These are phyloP conservation scores for Cyprinodon brontotheroides DNA, from an alignment of 2,113 vertebrate genomes.

Conservation along the genomic window DNA sequence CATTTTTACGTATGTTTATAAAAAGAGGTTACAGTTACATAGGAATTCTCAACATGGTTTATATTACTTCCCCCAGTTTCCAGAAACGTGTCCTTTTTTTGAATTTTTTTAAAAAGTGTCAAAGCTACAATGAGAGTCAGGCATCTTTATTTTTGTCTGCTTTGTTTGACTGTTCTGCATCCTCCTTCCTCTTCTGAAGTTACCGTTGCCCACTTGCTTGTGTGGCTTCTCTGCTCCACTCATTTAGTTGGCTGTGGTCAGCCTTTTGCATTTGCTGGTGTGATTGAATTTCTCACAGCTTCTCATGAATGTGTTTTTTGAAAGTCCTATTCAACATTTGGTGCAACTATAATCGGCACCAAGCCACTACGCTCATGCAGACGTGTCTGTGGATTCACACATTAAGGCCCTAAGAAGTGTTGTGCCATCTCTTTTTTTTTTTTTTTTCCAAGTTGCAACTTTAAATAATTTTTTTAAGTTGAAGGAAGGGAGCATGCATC, in stretches of 20 bases:
- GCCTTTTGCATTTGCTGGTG: conserved; percentile 71
- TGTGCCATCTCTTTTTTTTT: conserved; percentile 57
- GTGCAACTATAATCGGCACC: conserved; percentile 77
- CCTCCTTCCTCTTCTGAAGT: conserved; percentile 51
- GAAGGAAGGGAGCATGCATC: conserved; percentile 20
- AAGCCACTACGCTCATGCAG: conserved; percentile 73
- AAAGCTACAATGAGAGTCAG: conserved; percentile 28
- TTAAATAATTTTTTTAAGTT: conserved; percentile 38
- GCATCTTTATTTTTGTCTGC: conserved; percentile 45
- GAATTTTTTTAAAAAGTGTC: conserved; percentile 30
- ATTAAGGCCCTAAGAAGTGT: conserved; percentile 70
- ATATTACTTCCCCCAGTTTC: conserved; percentile 23
- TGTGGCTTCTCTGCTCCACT: conserved; percentile 60
- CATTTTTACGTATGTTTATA: not conserved
- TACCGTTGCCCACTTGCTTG: conserved; percentile 43
- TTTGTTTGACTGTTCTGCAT: conserved; percentile 33
- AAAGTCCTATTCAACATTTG: conserved; percentile 79
- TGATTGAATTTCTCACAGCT: conserved; percentile 78
- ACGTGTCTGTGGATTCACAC: conserved; percentile 74
- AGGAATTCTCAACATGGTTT: conserved; percentile 23
- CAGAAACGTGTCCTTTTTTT: conserved; percentile 20
- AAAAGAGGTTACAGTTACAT: conserved; percentile 8
- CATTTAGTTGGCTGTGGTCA: conserved; percentile 73
- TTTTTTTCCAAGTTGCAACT: conserved; percentile 37
- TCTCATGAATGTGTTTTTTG: conserved; percentile 76